Conservation (phyloP, 35 echinoderm and acorn worm genomes). For the Amphiura filiformis region DNA sequence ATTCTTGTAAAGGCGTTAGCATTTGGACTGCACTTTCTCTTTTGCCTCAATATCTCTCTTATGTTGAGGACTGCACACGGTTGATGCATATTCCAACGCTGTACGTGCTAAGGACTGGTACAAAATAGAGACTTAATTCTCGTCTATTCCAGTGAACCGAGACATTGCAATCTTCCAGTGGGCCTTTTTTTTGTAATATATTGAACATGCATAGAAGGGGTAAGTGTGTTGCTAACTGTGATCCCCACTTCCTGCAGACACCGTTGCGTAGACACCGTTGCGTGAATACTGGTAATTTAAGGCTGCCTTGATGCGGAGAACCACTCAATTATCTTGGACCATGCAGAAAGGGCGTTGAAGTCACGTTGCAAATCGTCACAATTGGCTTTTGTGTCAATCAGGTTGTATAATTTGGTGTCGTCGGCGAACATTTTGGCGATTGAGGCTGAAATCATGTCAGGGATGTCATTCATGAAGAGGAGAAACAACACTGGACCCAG, state of each 20-base stretch:
- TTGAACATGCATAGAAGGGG: conserved; percentile 7
- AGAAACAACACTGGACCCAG: conserved; percentile 28
- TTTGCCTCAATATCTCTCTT: neutral
- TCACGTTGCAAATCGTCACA: conserved; percentile 35
- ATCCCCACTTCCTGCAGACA: conserved; percentile 4
- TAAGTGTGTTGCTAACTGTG: conserved; percentile 9
- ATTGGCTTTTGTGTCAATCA: neutral
- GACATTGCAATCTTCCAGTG: neutral
- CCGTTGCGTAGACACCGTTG: conserved; percentile 19
- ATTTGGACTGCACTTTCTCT: neutral
- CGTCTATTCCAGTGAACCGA: neutral
- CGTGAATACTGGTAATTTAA: conserved; percentile 2
- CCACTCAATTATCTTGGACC: conserved; percentile 58
- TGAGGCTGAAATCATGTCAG: neutral
- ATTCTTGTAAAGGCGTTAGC: neutral
- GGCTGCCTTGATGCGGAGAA: conserved; percentile 1
- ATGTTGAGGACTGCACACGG: neutral
- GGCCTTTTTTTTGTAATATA: conserved; percentile 16
- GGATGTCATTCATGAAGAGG: conserved; percentile 57
- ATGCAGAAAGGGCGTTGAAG: conserved; percentile 38
- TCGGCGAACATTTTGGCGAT: conserved; percentile 44
- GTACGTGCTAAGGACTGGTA: neutral
- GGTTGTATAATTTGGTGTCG: conserved; percentile 38
- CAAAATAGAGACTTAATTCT: neutral
- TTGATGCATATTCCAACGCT: neutral